Evolutionary conservation across 2,888 invertebrate species (phyloP), one percentile per base, ranked within the genome.

Genomic region (Tachina fera): DNA sequence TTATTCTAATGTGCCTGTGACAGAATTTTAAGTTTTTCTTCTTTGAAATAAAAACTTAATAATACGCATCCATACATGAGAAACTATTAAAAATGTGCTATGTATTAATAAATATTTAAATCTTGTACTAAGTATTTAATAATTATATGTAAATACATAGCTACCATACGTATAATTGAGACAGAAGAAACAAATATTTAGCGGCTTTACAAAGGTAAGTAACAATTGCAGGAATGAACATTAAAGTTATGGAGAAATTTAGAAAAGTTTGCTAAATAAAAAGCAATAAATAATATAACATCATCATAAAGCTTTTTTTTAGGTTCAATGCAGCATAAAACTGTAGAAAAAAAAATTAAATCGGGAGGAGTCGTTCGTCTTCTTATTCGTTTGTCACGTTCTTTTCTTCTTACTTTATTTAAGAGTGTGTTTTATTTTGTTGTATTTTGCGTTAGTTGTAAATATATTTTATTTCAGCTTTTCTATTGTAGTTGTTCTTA

Each of bases 71-170:
- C 53, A 53, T 16, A 67, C 47, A 13, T 84, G 51, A 43, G 41
- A 16, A 78, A 84, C 53, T 83, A 58, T 65, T 77, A 87, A 88
- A 89, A 89, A 90, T 90, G 90, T 90, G 89, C 90, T 89, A 58
- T 31, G 31, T 31, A 31, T 70, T 60, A 71, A 58, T 71, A 63
- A 77, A 58, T 22, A 45, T 39, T 65, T 45, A 56, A 76, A 41
- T 9, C 43, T 9, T 58, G 49, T 67, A 56, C 19, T 31, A 31
- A 31, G 6, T 31, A 71, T 47, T 63, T 3, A 58, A 43, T 43
- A 9, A 67, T 60, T 63, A 61, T 31, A 31, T 31, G 0, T 31
- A 6, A 31, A 31, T 31, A 31, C 31, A 31, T 31, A 31, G 31
- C 6, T 5, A 31, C 31, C 31, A 31, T 31, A 31, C 31, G 6